Evolutionary conservation across 2,888 invertebrate genomes (phyloP), one percentile per base, ranked within the genome.

Genomic region (Gari tellinella): DNA sequence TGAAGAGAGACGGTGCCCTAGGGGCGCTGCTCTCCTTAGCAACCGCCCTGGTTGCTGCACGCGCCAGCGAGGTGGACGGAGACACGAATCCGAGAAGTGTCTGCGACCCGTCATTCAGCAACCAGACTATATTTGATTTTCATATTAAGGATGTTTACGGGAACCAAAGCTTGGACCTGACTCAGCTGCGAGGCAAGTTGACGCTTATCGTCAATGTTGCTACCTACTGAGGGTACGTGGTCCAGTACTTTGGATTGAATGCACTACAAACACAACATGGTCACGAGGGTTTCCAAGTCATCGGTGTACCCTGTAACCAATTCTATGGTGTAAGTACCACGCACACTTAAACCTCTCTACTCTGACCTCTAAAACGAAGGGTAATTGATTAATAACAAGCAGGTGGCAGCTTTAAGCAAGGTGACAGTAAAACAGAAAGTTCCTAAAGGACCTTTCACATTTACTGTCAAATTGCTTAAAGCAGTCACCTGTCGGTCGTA

Each of bases 271-370:
- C 88, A 26, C 85, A 85, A 49, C 91, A 89, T 82, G 84, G 86
- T 58, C 83, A 89, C 38, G 70, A 72, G 7, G 81, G 84, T 62
- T 89, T 93, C 38, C 87, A 84, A 40, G 86, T 92, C 40, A 84
- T 93, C 17, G 93, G 91, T 14, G 91, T 93, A 65, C 93, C 93
- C 8, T 92, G 92, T 80, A 93, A 93, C 83, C 92, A 92, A 78
- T 93, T 93, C 81, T 90, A 91, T 46, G 75, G 80, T 76, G 89
- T 91, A 78, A 80, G 85, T 85, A 41, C 23, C 25, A 21, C 19
- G 4, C 31, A 31, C 31, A 4, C 5, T 31, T 31, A n/a, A n/a
- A n/a, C 31, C 31, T 31, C 31, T 31, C 10, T 31, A n/a, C n/a
- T n/a, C n/a, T n/a, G n/a, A n/a, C n/a, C n/a, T n/a, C n/a, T n/a